These are phyloP conservation scores for Echeneis naucrates DNA, from an alignment of 2,797 vertebrate species.

Conservation along the genomic window DNA sequence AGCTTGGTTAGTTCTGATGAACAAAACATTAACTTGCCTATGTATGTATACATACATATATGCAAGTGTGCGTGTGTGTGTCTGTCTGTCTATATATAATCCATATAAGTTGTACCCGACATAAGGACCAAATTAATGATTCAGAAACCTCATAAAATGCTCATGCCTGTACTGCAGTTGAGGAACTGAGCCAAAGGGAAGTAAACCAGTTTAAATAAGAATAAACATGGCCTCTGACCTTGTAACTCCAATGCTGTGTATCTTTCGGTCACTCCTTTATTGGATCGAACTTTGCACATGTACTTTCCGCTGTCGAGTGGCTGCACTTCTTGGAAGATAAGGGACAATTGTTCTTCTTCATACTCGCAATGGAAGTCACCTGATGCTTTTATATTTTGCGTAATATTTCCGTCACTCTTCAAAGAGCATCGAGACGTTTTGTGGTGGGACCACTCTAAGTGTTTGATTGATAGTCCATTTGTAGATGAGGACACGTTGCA, in stretches of 20 bases:
- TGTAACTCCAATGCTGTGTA: constrained; percentile 53
- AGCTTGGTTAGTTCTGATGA: too few species aligned
- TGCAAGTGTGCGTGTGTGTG: neutral
- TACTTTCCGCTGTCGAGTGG: constrained; percentile 52
- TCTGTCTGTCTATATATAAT: too few species aligned
- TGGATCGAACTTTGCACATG: constrained; percentile 73
- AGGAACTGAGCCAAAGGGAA: constrained; percentile 2
- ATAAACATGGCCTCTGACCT: constrained; percentile 65
- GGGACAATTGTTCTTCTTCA: constrained; percentile 34
- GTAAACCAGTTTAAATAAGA: neutral
- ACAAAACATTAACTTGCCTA: neutral
- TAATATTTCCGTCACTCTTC: neutral
- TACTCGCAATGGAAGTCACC: constrained; percentile 61
- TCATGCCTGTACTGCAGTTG: neutral
- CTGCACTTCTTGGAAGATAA: constrained; percentile 49
- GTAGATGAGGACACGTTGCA: constrained; percentile 48
- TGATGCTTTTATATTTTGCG: accelerated
- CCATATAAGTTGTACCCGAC: too few species aligned
- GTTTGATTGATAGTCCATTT: constrained; percentile 39
- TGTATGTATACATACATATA: neutral
- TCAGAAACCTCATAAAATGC: too few species aligned
- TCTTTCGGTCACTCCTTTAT: neutral
- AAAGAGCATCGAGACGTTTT: constrained; percentile 49
- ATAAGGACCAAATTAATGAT: too few species aligned
- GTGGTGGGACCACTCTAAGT: constrained; percentile 63